Evolutionary conservation across 2,888 invertebrate genomes (phyloP).

Genomic region (Cremastobaeus sp.): DNA sequence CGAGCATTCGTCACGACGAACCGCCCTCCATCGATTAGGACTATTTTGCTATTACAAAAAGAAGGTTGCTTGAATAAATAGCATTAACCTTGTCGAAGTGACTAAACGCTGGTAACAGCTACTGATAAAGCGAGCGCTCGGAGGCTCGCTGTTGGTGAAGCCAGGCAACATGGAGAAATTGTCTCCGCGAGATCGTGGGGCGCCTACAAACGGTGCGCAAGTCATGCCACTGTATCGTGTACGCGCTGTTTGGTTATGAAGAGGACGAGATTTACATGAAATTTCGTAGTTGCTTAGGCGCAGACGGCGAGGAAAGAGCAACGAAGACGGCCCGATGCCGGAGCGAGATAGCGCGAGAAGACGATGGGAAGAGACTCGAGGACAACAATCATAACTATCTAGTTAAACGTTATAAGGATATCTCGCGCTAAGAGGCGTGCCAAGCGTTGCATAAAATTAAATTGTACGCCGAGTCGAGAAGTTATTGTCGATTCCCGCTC

Average conservation of each 20-base stretch:
- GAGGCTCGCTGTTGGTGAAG: too few species aligned
- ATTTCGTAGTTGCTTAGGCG: slow-evolving; percentile 65
- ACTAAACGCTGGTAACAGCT: too few species aligned
- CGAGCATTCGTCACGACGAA: too few species aligned
- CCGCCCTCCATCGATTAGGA: too few species aligned
- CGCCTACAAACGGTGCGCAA: background rate
- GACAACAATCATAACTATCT: slow-evolving; percentile 78
- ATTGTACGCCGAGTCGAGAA: slow-evolving; percentile 77
- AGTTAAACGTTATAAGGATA: slow-evolving; percentile 78
- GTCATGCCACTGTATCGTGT: slow-evolving; percentile 35
- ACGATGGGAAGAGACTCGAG: slow-evolving; percentile 66
- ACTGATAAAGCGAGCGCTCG: too few species aligned
- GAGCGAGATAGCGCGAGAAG: slow-evolving; percentile 39
- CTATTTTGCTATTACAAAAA: too few species aligned
- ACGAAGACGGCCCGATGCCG: slow-evolving; percentile 31
- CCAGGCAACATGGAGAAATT: slow-evolving; percentile 63
- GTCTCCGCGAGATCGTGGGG: slow-evolving; percentile 51
- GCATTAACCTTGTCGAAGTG: too few species aligned
- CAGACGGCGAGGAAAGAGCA: slow-evolving; percentile 38
- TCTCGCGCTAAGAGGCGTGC: slow-evolving; percentile 78
- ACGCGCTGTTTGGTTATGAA: slow-evolving; percentile 55
- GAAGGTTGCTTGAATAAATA: too few species aligned
- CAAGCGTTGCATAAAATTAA: slow-evolving; percentile 79
- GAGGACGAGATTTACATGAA: slow-evolving; percentile 65
- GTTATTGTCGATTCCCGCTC: slow-evolving; percentile 76